phyloP scores from a whole-genome alignment of 1,140 invertebrate species.

The Caerostris darwini region DNA sequence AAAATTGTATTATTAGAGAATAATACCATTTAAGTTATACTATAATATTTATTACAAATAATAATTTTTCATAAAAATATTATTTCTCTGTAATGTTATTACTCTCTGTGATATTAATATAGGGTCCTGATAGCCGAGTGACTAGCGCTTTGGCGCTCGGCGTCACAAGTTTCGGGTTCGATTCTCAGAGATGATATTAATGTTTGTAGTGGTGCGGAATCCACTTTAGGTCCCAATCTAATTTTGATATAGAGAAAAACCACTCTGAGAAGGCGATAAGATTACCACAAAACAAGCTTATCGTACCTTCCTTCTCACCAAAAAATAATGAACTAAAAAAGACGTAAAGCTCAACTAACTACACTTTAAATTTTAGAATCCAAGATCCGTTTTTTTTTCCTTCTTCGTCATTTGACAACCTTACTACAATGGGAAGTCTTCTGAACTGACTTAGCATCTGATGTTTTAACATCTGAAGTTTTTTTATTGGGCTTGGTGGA shows the following conservation, averaged over 20 bases:
- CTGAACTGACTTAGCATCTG: constrained; percentile 24
- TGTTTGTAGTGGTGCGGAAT: too few relatives aligned
- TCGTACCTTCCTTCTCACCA: neutral
- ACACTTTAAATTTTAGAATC: constrained; percentile 51
- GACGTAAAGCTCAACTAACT: constrained; percentile 49
- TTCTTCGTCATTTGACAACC: constrained; percentile 16
- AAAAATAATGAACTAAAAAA: constrained; percentile 66
- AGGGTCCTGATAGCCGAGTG: too few relatives aligned
- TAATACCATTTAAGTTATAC: too few relatives aligned
- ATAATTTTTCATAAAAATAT: too few relatives aligned
- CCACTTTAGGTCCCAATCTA: neutral
- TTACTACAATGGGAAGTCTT: constrained; percentile 13
- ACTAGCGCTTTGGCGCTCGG: too few relatives aligned
- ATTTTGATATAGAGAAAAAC: constrained; percentile 1
- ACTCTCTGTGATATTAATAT: too few relatives aligned
- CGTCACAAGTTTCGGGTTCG: too few relatives aligned
- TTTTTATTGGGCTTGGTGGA: constrained; percentile 22
- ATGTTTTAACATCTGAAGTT: constrained; percentile 41
- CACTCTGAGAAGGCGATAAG: constrained; percentile 38
- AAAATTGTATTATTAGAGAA: too few relatives aligned
- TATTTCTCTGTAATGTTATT: too few relatives aligned
- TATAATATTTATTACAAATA: too few relatives aligned
- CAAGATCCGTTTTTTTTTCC: neutral
- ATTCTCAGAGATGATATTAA: too few relatives aligned
- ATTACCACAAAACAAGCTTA: constrained; percentile 57